These are phyloP conservation scores for Montipora sp. DNA, from an alignment of 64 coral and sea anemone species.

Conservation along the genomic window DNA sequence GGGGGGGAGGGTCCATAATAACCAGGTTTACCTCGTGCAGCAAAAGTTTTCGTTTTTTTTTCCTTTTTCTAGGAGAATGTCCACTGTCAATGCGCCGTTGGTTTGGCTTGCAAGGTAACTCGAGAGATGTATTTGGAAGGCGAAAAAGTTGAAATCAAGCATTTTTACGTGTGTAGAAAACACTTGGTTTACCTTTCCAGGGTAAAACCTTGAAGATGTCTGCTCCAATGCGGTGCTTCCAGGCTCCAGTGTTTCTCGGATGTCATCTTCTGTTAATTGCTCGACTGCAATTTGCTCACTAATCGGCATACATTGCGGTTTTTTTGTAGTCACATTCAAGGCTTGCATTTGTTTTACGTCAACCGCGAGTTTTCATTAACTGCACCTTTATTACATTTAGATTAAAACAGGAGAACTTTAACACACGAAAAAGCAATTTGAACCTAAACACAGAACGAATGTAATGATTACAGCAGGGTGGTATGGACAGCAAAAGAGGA, in stretches of 20 bases:
- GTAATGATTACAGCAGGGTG: too few species aligned
- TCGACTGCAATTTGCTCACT: conserved; percentile 45
- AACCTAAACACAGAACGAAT: too few species aligned
- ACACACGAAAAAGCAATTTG: too few species aligned
- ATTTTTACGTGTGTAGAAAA: too few species aligned
- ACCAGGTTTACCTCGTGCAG: too few species aligned
- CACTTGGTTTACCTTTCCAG: not conserved
- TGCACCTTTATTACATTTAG: too few species aligned
- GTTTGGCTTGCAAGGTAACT: conserved; percentile 70
- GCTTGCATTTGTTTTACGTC: too few species aligned
- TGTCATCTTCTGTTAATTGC: conserved; percentile 65
- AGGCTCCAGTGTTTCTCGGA: conserved; percentile 37
- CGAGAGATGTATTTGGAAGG: conserved; percentile 62
- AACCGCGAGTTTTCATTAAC: too few species aligned
- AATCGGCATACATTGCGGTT: conserved; percentile 43
- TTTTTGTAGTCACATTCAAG: too few species aligned
- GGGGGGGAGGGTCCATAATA: too few species aligned
- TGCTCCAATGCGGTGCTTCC: not conserved
- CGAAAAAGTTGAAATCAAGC: conserved; percentile 51
- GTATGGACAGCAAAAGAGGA: too few species aligned
- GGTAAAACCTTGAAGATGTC: conserved; percentile 2
- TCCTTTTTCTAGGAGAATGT: conserved; percentile 32
- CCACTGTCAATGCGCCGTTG: conserved; percentile 56
- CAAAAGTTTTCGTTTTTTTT: not conserved
- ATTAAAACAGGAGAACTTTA: too few species aligned